Evolutionary conservation across 2,797 vertebrate genomes (phyloP), one percentile per base, ranked within the genome.

Genomic region (Salarias fasciatus): DNA sequence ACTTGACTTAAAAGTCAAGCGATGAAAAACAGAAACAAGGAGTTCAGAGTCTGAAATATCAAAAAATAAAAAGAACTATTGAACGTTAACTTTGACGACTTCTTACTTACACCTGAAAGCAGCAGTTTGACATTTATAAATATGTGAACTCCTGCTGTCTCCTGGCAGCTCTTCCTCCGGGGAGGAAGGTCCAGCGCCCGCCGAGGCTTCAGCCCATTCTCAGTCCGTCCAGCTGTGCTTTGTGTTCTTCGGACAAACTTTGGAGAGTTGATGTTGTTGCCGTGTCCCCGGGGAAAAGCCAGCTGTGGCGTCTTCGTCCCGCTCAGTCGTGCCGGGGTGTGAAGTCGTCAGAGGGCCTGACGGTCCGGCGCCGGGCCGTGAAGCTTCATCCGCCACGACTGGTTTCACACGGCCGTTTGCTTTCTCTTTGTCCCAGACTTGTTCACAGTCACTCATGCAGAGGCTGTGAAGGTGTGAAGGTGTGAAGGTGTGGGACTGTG

Each of bases 291-390:
- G 55, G 65, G 49, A 36, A 11, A 1, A 33, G 56, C 43, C 61
- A 65, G 54, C 57, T 59, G 51, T 28, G 35, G 60, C 60, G 50
- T 59, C 79, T 80, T 63, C 80, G 80, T 72, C 77, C 80, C 71
- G 30, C 66, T n/a, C 63, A 9, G 53, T 57, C 77, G 77, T 73
- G 77, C 65, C 49, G 49, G 44, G 41, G 68, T 72, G 81, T 63
- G 67, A 83, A 48, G 33, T 58, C 67, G 76, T 76, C 62, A 68
- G 50, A 77, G 47, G 38, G 54, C 63, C 46, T 37, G 11, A 41
- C 36, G 33, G 63, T 63, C 18, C 3, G 18, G 18, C 24, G 29
- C 59, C 37, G 46, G 33, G 60, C 11, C 15, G 14, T 53, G 53
- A 53, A 50, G 36, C 11, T 44, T 30, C 53, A 33, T 18, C 59